These are phyloP conservation scores for Andrena hattorfiana DNA, from an alignment of 2,888 invertebrate genomes.

Conservation along the genomic window DNA sequence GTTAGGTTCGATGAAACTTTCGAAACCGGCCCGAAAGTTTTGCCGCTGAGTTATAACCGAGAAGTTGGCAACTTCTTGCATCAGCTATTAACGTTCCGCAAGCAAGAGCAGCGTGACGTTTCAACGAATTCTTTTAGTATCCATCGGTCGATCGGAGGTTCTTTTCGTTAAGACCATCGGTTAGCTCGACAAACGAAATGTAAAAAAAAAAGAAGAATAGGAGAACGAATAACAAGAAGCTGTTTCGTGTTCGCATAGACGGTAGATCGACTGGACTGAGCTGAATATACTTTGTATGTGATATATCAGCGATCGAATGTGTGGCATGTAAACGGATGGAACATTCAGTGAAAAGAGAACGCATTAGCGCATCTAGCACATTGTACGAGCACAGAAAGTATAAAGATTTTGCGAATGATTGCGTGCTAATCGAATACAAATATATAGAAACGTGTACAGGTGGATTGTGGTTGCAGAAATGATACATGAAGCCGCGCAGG, in stretches of 20 bases:
- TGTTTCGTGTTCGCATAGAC: conserved; percentile 29
- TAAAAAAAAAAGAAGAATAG: no score
- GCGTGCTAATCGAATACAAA: conserved; percentile 72
- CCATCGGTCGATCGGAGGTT: neutral
- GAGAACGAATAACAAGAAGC: conserved; percentile 14
- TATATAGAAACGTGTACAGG: conserved; percentile 27
- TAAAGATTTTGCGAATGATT: conserved; percentile 48
- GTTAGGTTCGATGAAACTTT: conserved; percentile 41
- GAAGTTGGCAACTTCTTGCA: conserved; percentile 29
- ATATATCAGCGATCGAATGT: conserved; percentile 48
- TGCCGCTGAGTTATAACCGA: neutral
- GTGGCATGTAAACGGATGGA: conserved; percentile 48
- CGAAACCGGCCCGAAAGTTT: conserved; percentile 15
- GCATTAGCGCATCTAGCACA: conserved; percentile 56
- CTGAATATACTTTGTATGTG: conserved; percentile 27
- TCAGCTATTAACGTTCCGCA: conserved; percentile 7
- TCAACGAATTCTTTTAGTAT: neutral
- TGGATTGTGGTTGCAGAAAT: conserved; percentile 48
- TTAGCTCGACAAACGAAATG: neutral
- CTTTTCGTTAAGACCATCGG: neutral
- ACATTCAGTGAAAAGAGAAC: conserved; percentile 49
- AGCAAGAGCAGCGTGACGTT: neutral
- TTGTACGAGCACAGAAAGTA: conserved; percentile 39
- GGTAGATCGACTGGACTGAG: conserved; percentile 65
- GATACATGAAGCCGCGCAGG: conserved; percentile 53